Evolutionary conservation across 2,797 vertebrate genomes (phyloP), one percentile per base, ranked within the genome.

Genomic region (Xenopus petersii): DNA sequence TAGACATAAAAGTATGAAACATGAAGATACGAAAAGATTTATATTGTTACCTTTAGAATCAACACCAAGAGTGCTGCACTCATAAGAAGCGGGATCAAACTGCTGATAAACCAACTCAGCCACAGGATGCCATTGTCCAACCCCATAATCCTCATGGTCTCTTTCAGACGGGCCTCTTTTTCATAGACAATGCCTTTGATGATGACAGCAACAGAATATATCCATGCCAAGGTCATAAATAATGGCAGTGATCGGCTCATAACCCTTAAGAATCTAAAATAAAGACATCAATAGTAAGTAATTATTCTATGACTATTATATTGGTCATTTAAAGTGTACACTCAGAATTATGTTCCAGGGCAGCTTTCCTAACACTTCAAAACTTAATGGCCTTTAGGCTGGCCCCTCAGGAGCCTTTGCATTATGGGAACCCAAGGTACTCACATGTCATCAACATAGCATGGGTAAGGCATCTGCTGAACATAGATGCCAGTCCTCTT

Each of bases 81-180:
- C 90, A 97, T 91, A 4, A 99, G 91, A 62, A 99, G 91, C 0
- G 98, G 98, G 64, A 98, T 92, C 48, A 98, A 88, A 66, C 97
- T 99, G 82, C 95, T 99, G 86, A 99, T 94, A 88, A 99, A 99
- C 98, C 97, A 99, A 89, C 96, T 98, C 62, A 99, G 93, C 96
- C 98, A 98, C 73, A 99, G 90, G 76, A 82, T 98, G 81, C 96
- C 91, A 0, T 95, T 98, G 80, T 97, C 93, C 80, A 99, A 83
- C 59, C 98, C 98, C 97, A 99, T 98, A 83, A 99, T 99, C 73
- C 95, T 91, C 98, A 99, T 99, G 0, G 97, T 99, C 86, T 99
- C 98, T 84, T 96, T 98, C 49, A 99, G 92, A 4, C 97, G 92
- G 0, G 96, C 95, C 86, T 99, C 98, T 82, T 99, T 99, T 88